Base-by-base conservation (phyloP, 1,140 invertebrate species). In the Elymnias hypermnestra region DNA sequence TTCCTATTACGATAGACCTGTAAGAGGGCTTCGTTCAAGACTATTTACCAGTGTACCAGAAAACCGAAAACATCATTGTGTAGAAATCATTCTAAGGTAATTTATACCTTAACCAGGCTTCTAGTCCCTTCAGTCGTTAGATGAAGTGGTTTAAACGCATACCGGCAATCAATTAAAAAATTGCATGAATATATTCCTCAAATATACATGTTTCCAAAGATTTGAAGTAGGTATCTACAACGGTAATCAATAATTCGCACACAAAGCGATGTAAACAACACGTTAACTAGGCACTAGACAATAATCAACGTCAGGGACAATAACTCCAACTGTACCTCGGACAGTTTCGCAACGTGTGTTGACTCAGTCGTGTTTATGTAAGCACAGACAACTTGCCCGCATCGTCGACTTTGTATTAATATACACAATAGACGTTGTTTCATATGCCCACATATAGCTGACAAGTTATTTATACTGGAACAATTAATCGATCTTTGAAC, bases 331-430 rank as follows among this genome's bases (percentile, higher is more conserved):
- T 18, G 43, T 18, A 13, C 22, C 14, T 36, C 23, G 1, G 4
- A 5, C 8, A n/a, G 14, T 61, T 61, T 49, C 41, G 42, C 40
- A 50, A 60, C 26, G n/a, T n/a, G 5, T 8, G 33, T 43, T 60
- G 53, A 60, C 37, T 56, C 53, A 60, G 26, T 42, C 42, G 40
- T 33, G 28, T 43, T 42, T 42, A 18, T 22, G 31, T 33, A 2
- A 18, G 15, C 6, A 33, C 31, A 33, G 23, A 26, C 23, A 26
- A 26, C 23, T n/a, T 26, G 10, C 23, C 23, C 23, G 23, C 23
- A 26, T 26, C 5, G 8, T 26, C 3, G n/a, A n/a, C 6, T 9
- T 26, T 7, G 10, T 26, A 37, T 25, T 22, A 19, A 14, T 14
- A 26, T 17, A 40, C 1, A 40, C 23, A 26, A n/a, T 26, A n/a